A percentile compares a stretch with the other conserved stretches of the same genome.
Evolutionary conservation across 2,888 invertebrate species (phyloP).

Genomic region (Heliconius charithonia): DNA sequence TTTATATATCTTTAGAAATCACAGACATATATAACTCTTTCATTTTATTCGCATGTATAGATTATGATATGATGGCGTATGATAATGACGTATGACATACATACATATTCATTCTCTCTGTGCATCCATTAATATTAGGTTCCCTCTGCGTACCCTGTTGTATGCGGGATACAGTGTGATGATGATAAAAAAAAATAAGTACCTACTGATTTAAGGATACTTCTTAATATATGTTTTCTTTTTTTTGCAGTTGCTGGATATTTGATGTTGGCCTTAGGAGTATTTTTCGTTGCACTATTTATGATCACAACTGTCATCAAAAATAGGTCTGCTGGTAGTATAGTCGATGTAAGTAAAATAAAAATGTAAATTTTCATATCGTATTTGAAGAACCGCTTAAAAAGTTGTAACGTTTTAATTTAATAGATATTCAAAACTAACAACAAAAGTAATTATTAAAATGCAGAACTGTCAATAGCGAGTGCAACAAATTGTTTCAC

Average conservation of each 20-base stretch:
- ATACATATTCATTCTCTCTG: too few species aligned
- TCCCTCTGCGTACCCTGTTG: too few species aligned
- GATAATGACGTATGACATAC: too few species aligned
- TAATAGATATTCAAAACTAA: background rate
- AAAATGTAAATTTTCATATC: background rate
- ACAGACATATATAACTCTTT: too few species aligned
- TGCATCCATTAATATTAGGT: too few species aligned
- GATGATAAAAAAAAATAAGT: too few species aligned
- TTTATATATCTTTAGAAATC: too few species aligned
- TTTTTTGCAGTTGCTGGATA: conserved; percentile 19
- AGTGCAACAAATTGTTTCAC: background rate
- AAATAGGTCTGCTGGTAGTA: conserved; percentile 14
- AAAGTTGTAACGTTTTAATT: background rate
- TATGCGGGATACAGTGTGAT: too few species aligned
- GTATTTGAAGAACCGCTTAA: background rate
- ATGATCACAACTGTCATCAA: background rate
- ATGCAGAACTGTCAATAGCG: too few species aligned
- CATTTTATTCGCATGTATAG: too few species aligned
- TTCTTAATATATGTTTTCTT: background rate
- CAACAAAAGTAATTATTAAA: background rate
- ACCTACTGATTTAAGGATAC: too few species aligned
- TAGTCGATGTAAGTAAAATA: conserved; percentile 13
- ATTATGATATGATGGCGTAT: too few species aligned
- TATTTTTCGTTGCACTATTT: background rate
- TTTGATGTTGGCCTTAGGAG: conserved; percentile 3